Evolutionary conservation across 2,113 vertebrate genomes (phyloP).

Genomic region (Rhipidura dahli): DNA sequence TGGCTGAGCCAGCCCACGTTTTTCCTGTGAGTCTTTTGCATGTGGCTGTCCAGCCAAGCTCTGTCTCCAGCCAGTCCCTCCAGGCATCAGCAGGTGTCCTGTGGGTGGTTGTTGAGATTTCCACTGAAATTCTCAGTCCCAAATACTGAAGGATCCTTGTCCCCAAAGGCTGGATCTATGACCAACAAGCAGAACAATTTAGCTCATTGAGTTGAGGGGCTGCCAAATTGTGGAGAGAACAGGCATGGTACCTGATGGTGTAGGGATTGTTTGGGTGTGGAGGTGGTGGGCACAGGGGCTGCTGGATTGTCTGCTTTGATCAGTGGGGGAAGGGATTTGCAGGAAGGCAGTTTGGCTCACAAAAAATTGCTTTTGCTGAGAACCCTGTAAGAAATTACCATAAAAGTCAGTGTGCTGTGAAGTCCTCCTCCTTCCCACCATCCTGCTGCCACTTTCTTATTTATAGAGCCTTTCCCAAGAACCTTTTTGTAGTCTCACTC

Average conservation of each 20-base stretch:
- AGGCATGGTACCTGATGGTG: neutral
- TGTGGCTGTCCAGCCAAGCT: rapidly evolving
- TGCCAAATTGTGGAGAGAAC: neutral
- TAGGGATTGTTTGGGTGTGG: neutral
- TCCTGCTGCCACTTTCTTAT: constrained; percentile 27
- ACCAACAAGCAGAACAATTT: neutral
- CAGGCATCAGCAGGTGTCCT: rapidly evolving
- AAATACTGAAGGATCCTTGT: rapidly evolving
- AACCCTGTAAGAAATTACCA: neutral
- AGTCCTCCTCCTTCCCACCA: constrained; percentile 6
- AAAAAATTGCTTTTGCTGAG: neutral
- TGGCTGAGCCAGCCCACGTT: neutral
- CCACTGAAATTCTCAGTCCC: neutral
- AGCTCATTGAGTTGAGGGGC: neutral
- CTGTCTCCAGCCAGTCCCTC: rapidly evolving
- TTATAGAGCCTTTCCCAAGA: constrained; percentile 31
- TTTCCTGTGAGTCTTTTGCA: neutral
- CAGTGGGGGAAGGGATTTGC: neutral
- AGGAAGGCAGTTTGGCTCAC: neutral
- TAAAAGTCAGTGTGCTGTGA: constrained; percentile 10
- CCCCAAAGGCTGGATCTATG: neutral
- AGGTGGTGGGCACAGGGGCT: neutral
- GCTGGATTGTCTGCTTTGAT: neutral
- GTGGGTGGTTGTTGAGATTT: neutral
- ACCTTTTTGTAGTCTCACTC: neutral